Base-by-base conservation (phyloP, 2,113 vertebrate species). In the Rana temporaria region DNA sequence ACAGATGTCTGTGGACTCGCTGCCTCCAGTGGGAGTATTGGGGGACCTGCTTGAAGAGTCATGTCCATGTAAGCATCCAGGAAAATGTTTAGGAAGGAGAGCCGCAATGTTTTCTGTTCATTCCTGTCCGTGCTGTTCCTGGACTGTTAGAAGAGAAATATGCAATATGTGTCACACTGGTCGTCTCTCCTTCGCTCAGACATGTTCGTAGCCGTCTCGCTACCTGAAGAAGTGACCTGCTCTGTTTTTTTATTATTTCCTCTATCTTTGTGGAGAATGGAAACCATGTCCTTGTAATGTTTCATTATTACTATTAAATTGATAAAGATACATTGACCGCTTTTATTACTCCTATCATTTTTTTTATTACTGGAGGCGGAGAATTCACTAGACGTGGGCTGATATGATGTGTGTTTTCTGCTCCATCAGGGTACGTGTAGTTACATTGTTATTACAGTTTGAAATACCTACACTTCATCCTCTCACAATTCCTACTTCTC, bases 61-160 rank as follows among this genome's bases (percentile, higher is more conserved):
- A 18, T 52, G 5, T n/a, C 24, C 52, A 2, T 17, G 62, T 17
- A 14, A 63, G 26, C 60, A 26, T 52, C 6, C 64, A 63, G 15
- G 57, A 30, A 22, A 60, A 48, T 32, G 24, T 55, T 48, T 64
- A 18, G 30, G 60, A 78, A 24, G 7, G 57, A 53, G 34, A 3
- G 38, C 70, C 55, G 48, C 34, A 64, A 64, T 52, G 16, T 78
- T n/a, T 26, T 65, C 26, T 64, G 20, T 64, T 30, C 11, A 14
- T 65, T 53, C 17, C 15, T 78, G 26, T 64, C 17, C 20, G 26
- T 67, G 62, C 17, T 14, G 34, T 56, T 55, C 63, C 52, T 57
- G 60, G 70, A 82, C 80, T 82, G 80, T 82, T 82, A 82, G 66
- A 71, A 81, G 62, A 64, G 65, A 82, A 66, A 82, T 82, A 74